These are phyloP conservation scores for Corythaeola cristata DNA, from an alignment of 2,113 vertebrate species.

Conservation along the genomic window DNA sequence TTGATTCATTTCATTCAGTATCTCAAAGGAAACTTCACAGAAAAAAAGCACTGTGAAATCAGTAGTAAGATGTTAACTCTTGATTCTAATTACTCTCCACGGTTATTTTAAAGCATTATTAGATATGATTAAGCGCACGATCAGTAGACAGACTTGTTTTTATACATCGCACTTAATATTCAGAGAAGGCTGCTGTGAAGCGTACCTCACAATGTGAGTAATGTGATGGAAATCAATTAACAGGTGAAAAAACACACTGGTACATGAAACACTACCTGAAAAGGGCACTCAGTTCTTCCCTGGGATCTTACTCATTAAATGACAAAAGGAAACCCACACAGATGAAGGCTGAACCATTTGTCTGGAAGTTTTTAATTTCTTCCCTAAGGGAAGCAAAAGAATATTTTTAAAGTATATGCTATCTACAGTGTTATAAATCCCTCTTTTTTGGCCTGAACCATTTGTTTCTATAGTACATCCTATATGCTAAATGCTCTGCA, in stretches of 20 bases:
- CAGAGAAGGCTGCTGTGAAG: neutral
- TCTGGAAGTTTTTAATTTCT: slow-evolving; percentile 41
- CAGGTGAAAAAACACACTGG: neutral
- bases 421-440: neutral
- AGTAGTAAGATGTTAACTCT: neutral
- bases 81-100: neutral
- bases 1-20: neutral
- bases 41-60: neutral
- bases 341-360: neutral
- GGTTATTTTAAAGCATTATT: slow-evolving; percentile 26
- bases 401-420: neutral
- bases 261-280: neutral
- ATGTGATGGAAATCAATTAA: slow-evolving; percentile 36
- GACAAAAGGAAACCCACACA: slow-evolving; percentile 56
- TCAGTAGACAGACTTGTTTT: slow-evolving; percentile 30
- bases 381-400: neutral
- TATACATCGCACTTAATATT: neutral
- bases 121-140: neutral
- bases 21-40: neutral
- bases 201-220: neutral
- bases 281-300: slow-evolving; percentile 27
- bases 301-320: slow-evolving; percentile 36
- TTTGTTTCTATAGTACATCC: neutral
- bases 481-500: neutral
- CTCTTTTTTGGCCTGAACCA: neutral